phyloP scores from a whole-genome alignment of 2,113 vertebrate genomes.

The Psilopsiagon aurifrons region DNA sequence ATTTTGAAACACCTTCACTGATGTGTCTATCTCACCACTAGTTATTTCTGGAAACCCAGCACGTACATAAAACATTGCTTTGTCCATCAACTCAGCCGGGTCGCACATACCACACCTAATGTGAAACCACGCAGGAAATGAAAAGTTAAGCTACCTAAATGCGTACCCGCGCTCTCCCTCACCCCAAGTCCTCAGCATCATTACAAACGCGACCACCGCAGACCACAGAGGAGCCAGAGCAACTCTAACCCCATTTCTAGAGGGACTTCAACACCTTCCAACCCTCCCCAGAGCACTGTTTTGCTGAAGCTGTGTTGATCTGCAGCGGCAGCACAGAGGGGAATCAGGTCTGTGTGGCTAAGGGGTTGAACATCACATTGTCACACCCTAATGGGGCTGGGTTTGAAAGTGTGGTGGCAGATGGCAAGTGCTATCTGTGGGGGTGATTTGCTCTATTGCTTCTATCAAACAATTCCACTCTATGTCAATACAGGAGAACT shows the following conservation, averaged over 20 bases:
- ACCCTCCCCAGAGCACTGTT: neutral
- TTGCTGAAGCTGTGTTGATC: neutral
- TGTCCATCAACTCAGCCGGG: neutral
- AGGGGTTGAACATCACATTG: fast-evolving
- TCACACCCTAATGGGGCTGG: neutral
- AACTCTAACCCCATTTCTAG: neutral
- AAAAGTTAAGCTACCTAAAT: constrained; percentile 42
- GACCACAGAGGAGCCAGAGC: neutral
- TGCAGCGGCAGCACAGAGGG: fast-evolving
- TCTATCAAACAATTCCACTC: neutral
- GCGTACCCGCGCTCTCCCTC: neutral
- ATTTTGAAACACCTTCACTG: neutral
- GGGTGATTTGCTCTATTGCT: neutral
- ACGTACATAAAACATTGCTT: neutral
- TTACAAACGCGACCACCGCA: neutral
- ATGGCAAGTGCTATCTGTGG: neutral
- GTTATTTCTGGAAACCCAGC: constrained; percentile 30
- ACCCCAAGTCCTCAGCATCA: fast-evolving
- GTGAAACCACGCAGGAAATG: constrained; percentile 62
- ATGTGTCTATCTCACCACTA: neutral
- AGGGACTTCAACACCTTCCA: neutral
- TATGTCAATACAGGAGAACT: neutral
- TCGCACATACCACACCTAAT: neutral
- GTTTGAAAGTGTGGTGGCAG: neutral
- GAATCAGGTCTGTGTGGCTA: neutral